Percentiles rank a stretch among this genome's conserved stretches.
Evolutionary conservation across 2,797 vertebrate genomes (phyloP).

Genomic region (Pangasius krempfi): DNA sequence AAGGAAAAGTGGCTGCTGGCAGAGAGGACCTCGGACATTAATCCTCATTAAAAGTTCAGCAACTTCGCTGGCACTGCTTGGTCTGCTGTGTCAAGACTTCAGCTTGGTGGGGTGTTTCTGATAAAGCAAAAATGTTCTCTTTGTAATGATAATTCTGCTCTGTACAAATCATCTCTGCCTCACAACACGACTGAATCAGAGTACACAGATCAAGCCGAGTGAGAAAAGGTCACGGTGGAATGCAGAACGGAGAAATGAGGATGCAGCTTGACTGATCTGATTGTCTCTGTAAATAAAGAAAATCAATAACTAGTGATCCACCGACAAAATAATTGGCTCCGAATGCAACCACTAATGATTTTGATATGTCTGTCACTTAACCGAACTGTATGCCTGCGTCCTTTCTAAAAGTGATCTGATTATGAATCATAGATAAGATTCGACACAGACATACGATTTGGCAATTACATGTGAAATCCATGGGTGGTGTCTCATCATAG

Average conservation of each 20-base stretch:
- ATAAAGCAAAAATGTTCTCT: constrained; percentile 23
- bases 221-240: constrained; percentile 33
- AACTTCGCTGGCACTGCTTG: constrained; percentile 51
- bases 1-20: constrained; percentile 54
- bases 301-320: constrained; percentile 54
- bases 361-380: constrained; percentile 48
- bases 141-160: constrained; percentile 3
- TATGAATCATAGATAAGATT: constrained; percentile 42
- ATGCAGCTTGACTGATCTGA: constrained; percentile 41
- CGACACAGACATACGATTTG: not conserved
- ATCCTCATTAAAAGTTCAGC: constrained; percentile 66
- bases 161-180: constrained; percentile 21
- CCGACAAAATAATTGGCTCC: constrained; percentile 54
- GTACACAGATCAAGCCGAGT: not conserved
- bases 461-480: constrained; percentile 31
- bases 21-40: constrained; percentile 62
- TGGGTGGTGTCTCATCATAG: constrained; percentile 13
- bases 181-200: not conserved
- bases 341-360: constrained; percentile 51
- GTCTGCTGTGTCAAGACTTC: constrained; percentile 57
- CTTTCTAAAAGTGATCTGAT: constrained; percentile 47
- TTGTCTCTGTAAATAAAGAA: constrained; percentile 50
- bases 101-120: constrained; percentile 49
- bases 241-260: constrained; percentile 1
- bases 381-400: constrained; percentile 48